phyloP scores from a whole-genome alignment of 1,140 invertebrate genomes.

The Campoletis sonorensis region DNA sequence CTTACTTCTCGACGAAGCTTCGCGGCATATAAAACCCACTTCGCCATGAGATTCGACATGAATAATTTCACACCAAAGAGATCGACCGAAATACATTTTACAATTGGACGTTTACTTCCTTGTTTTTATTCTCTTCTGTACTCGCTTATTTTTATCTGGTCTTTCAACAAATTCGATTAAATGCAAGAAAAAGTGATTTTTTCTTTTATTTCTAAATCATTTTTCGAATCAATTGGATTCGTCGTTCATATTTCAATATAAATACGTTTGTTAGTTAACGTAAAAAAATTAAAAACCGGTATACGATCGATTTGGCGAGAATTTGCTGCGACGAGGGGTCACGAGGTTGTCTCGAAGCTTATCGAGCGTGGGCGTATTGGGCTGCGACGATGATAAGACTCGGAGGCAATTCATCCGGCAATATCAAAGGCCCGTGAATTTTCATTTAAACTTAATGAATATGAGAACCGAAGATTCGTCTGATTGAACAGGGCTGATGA shows the following conservation, averaged over 20 bases:
- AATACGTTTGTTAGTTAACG: background rate
- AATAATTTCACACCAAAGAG: background rate
- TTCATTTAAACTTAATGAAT: background rate
- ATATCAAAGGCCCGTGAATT: background rate
- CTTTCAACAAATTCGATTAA: no score
- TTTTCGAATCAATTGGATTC: no score
- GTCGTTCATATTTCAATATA: no score
- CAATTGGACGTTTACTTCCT: background rate
- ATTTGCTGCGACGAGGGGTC: constrained; percentile 29
- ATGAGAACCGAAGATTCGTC: background rate
- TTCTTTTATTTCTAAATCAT: no score
- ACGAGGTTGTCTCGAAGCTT: constrained; percentile 50
- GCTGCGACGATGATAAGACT: background rate
- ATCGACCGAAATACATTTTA: background rate
- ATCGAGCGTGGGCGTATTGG: constrained; percentile 63
- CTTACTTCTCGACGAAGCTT: constrained; percentile 47
- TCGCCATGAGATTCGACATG: background rate
- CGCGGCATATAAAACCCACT: background rate
- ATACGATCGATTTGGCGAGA: background rate
- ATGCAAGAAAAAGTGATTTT: no score
- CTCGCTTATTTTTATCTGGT: no score
- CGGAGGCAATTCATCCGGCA: constrained; percentile 6
- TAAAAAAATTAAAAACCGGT: background rate
- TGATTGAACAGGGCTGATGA: background rate
- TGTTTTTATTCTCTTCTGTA: no score